These are phyloP conservation scores for Drosophila melanocephala DNA, from an alignment of 2,888 invertebrate species.

Conservation along the genomic window DNA sequence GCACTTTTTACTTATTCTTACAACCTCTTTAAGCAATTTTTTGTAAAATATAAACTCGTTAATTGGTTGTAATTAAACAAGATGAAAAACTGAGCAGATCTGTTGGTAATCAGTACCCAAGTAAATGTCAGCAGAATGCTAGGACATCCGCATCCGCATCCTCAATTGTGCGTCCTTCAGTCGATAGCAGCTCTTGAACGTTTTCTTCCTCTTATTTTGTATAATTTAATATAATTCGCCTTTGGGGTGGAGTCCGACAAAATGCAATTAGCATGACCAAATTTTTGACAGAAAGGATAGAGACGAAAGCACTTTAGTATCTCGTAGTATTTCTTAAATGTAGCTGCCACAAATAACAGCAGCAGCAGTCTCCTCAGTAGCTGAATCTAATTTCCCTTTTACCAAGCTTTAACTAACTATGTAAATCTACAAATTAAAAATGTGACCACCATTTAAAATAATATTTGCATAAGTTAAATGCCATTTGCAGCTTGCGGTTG, in stretches of 20 bases:
- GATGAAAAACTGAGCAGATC: constrained; percentile 6
- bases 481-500: constrained; percentile 32
- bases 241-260: constrained; percentile 34
- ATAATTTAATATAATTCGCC: constrained; percentile 41
- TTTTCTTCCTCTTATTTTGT: constrained; percentile 37
- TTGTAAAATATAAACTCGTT: not conserved
- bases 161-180: constrained; percentile 38
- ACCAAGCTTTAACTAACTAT: constrained; percentile 19
- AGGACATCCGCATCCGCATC: constrained; percentile 15
- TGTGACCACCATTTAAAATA: constrained; percentile 50
- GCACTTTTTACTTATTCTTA: not conserved
- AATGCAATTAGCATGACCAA: constrained; percentile 67
- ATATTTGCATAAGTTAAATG: constrained; percentile 49
- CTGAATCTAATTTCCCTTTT: constrained; percentile 3
- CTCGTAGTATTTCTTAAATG: constrained; percentile 8
- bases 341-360: constrained; percentile 10
- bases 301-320: constrained; percentile 25
- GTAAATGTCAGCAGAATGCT: constrained; percentile 17
- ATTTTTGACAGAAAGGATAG: constrained; percentile 5
- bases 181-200: constrained; percentile 25
- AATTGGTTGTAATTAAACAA: constrained; percentile 29
- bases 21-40: not conserved
- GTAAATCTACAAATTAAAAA: constrained; percentile 38
- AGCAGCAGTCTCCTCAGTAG: not conserved
- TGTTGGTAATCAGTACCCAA: constrained; percentile 21